Base-by-base conservation (phyloP, 2,113 vertebrate species). In the Aplodontia rufa region DNA sequence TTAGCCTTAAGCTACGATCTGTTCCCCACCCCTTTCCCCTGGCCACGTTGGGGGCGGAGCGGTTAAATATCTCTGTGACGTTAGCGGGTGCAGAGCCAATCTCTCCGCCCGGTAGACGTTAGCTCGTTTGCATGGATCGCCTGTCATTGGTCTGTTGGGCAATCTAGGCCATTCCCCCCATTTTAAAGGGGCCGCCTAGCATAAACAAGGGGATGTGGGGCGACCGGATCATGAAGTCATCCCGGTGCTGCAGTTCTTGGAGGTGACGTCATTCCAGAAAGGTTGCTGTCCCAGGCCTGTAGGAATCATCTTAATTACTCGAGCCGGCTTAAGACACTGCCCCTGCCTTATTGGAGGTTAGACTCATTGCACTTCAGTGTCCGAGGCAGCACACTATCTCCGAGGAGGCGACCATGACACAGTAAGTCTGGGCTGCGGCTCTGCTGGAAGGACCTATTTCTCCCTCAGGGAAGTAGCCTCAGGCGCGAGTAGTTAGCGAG, bases 201-300 rank as follows among this genome's bases (percentile, higher is more conserved):
- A 94, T 95, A 92, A 91, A 96, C 95, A 90, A 62, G 81, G 45
- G 64, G 75, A 42, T 53, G 76, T 42, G 17, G 55, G 49, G 83
- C 13, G 51, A 78, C 42, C 24, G 68, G 64, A 80, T 64, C 93
- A 80, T 98, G 97, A 98, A 87, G 96, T 97, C 97, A 98, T 74
- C 80, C 74, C 37, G 55, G 88, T 10, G 51, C 91, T 40, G 96
- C 68, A 79, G 79, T 79, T 93, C 45, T 85, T 40, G 75, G 74
- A 14, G 90, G 58, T 98, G 96, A 98, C 95, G 96, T 97, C 97
- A 98, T 93, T 87, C 95, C 83, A 51, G 90, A 64, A 68, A 94
- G 62, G 72, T 80, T 74, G 92, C 76, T 10, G 32, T 68, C 17
- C 71, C 80, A 11, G 49, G 24, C 79, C 80, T 92, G 64, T 91